These are phyloP conservation scores for Corythoichthys haematopterus DNA, from an alignment of 2,113 vertebrate species.

Conservation along the genomic window DNA sequence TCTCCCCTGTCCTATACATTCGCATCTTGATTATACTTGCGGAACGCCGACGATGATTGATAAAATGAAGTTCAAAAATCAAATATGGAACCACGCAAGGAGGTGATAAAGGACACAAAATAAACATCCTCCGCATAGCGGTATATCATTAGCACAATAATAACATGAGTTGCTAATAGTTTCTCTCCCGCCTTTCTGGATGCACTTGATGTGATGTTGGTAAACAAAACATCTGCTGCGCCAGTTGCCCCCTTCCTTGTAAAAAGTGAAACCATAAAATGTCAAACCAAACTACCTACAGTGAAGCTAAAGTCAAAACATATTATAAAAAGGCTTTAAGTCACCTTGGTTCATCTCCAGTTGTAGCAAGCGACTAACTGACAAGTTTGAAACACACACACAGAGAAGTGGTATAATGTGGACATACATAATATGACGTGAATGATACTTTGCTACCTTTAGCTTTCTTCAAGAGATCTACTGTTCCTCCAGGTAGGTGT, in stretches of 20 bases:
- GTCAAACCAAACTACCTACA: constrained; percentile 20
- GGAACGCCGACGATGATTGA: constrained; percentile 20
- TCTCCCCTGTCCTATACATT: constrained; percentile 47
- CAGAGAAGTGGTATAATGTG: constrained; percentile 1
- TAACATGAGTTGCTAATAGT: constrained; percentile 7
- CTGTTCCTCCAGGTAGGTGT: constrained; percentile 7
- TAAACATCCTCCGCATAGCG: constrained; percentile 19
- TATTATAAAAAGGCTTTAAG: constrained; percentile 9
- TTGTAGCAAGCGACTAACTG: constrained; percentile 25
- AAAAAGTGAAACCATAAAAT: constrained; percentile 31
- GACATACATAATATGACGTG: constrained; percentile 16
- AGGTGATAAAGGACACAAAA: constrained; percentile 15
- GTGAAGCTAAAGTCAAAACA: constrained; percentile 14
- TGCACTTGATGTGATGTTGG: constrained; percentile 2
- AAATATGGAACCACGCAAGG: constrained; percentile 13
- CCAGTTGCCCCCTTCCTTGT: neutral
- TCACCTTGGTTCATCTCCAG: constrained; percentile 29
- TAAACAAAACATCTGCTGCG: neutral
- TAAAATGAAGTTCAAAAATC: constrained; percentile 19
- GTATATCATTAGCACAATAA: constrained; percentile 25
- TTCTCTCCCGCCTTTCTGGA: constrained; percentile 11
- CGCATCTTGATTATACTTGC: constrained; percentile 44
- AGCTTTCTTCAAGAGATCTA: constrained; percentile 8
- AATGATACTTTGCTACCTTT: constrained; percentile 15
- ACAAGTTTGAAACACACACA: constrained; percentile 11